Conservation (phyloP, 2,888 invertebrate genomes). For the Gortyna flavago region DNA sequence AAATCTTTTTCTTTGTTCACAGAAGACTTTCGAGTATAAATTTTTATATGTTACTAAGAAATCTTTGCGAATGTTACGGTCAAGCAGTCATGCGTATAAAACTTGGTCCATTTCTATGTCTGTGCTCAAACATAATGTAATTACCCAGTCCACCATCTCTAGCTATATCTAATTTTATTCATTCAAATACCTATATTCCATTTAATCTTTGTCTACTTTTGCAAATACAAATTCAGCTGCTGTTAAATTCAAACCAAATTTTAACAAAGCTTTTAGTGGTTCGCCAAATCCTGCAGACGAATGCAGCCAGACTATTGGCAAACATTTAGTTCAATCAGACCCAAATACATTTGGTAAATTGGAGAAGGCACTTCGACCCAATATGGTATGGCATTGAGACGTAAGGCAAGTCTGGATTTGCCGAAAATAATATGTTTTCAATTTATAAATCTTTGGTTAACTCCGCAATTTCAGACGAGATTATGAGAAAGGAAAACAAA, state of each 20-base stretch:
- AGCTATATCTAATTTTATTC: conserved; percentile 7
- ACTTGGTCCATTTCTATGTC: background rate
- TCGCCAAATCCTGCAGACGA: conserved; percentile 62
- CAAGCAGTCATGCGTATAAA: background rate
- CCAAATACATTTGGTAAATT: conserved; percentile 55
- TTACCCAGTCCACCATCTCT: background rate
- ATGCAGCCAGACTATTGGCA: conserved; percentile 66
- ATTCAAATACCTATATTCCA: conserved; percentile 25
- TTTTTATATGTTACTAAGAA: background rate
- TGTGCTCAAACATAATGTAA: background rate
- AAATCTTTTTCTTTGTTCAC: too few species aligned
- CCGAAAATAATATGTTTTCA: background rate
- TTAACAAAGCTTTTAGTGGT: conserved; percentile 64
- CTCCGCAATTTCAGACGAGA: conserved; percentile 8
- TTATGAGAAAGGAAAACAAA: conserved; percentile 21
- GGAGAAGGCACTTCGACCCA: conserved; percentile 39
- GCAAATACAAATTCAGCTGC: conserved; percentile 44
- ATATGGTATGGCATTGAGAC: conserved; percentile 18
- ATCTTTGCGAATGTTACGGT: background rate
- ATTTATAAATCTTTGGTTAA: background rate
- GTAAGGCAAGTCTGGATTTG: background rate
- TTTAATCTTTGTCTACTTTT: conserved; percentile 39
- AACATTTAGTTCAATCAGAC: conserved; percentile 65
- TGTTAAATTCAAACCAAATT: conserved; percentile 55
- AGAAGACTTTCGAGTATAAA: background rate